Evolutionary conservation across 1,140 invertebrate species (phyloP).

Genomic region (silkworm (Bombyx mori)): ASM3026992v2 NC_085131.1:9555001-9555500

Average conservation of each 20-base stretch:
- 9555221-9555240: neutral
- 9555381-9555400: no score
- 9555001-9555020: slow-evolving; percentile 2
- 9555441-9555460: no score
- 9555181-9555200: slow-evolving; percentile 7
- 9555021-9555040: neutral
- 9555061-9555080: slow-evolving; percentile 2
- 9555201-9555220: neutral
- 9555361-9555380: no score
- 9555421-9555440: no score
- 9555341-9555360: no score
- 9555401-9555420: no score
- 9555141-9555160: slow-evolving; percentile 4
- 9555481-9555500: no score
- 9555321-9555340: no score
- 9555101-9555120: slow-evolving; percentile 14
- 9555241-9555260: neutral
- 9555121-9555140: slow-evolving; percentile 12
- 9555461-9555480: no score
- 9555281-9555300: no score
- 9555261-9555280: no score
- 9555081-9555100: slow-evolving; percentile 10
- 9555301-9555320: no score
- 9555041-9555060: slow-evolving; percentile 2
- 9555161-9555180: slow-evolving; percentile 6